Base-by-base conservation (phyloP, 2,797 vertebrate species). In the Hypotaenidia philippensis region DNA sequence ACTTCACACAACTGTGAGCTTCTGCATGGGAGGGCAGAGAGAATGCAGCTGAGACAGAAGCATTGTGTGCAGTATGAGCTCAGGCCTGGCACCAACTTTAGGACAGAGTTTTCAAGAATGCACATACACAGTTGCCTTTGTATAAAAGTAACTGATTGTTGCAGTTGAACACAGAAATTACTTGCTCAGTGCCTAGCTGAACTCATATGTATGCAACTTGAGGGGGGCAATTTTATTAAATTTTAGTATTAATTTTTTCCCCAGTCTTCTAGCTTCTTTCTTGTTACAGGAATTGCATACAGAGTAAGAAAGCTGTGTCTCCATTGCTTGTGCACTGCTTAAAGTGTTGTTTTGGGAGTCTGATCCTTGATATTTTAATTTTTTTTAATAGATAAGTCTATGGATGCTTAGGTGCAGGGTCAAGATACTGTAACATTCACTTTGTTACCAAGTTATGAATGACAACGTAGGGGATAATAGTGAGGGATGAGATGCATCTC, bases 41-140 rank as follows among this genome's bases (percentile, higher is more conserved):
- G 82, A 86, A 74, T 32, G 76, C 49, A 75, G 69, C 76, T 59
- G 65, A 83, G 93, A 65, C 77, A 49, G 87, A 52, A 80, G 83
- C 76, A 6, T 29, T 63, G 88, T 65, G 72, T 57, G 3, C 6
- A 5, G 70, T 0, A 1, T 77, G 92, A 93, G 93, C 90, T 85
- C 76, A 87, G 87, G 78, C 82, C 82, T 95, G 94, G 84, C 94
- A 90, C 87, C 53, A 18, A 4, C 75, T 44, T 68, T 22, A 70
- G 83, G 53, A 50, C 76, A 63, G 2, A 3, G 22, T 72, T 94
- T 75, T 36, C 45, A 75, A 34, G 61, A 87, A 52, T 69, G 69
- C 76, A 31, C 45, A 57, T 38, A 50, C 76, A 78, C 79, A 55
- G 25, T 34, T 71, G 71, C n/a, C 61, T 71, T 85, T 81, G 36